Conservation (phyloP, 2,888 invertebrate species). For the Chalcosyrphus nemorum region DNA sequence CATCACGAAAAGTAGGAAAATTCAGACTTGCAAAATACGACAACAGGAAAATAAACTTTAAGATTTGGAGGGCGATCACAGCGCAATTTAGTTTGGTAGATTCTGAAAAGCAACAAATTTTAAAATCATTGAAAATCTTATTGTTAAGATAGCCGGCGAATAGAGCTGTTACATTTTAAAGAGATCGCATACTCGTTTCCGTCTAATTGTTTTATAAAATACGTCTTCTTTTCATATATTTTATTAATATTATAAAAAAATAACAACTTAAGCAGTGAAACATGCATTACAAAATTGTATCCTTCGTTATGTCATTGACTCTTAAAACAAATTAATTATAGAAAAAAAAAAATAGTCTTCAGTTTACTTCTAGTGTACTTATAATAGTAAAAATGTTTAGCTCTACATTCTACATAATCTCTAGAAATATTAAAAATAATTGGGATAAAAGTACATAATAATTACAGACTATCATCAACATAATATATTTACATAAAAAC, state of each 20-base stretch:
- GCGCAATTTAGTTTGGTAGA: too few relatives aligned
- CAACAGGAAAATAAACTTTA: too few relatives aligned
- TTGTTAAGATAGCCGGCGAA: too few relatives aligned
- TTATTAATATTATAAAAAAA: slow-evolving; percentile 53
- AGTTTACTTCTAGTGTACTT: slow-evolving; percentile 40
- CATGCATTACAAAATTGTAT: slow-evolving; percentile 19
- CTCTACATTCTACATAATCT: slow-evolving; percentile 45
- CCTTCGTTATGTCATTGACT: slow-evolving; percentile 24
- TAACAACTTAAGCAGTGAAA: slow-evolving; percentile 52
- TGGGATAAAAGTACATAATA: slow-evolving; percentile 39
- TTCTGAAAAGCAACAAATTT: too few relatives aligned
- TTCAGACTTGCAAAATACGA: too few relatives aligned
- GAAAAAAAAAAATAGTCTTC: slow-evolving; percentile 34
- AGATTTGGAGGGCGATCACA: too few relatives aligned
- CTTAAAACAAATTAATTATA: slow-evolving; percentile 38
- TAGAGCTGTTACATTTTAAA: too few relatives aligned
- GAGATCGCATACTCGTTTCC: too few relatives aligned
- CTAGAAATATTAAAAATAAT: slow-evolving; percentile 18
- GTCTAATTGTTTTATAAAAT: too few relatives aligned
- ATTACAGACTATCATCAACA: slow-evolving; percentile 59
- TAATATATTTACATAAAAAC: slow-evolving; percentile 49
- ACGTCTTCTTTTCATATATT: slow-evolving; percentile 1
- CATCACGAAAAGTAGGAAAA: too few relatives aligned
- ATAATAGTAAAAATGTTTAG: slow-evolving; percentile 34
- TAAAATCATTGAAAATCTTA: too few relatives aligned